Base-by-base conservation (phyloP, 1,140 invertebrate genomes). In the Drosophila ambigua region DNA sequence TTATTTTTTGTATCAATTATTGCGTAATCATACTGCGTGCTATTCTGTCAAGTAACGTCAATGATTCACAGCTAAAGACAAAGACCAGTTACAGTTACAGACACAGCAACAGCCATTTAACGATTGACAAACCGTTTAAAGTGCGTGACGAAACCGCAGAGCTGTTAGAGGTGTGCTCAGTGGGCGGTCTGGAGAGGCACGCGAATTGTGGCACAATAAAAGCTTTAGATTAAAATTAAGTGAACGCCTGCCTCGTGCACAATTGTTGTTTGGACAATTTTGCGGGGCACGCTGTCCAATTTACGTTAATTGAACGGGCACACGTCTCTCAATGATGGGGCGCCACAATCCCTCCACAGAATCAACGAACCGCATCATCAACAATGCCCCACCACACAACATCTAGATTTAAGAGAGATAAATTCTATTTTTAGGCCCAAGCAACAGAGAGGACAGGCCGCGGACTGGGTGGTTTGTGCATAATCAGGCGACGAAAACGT, bases 291-390 rank as follows among this genome's bases (percentile, higher is more conserved):
- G 79, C 69, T 52, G 58, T 78, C 77, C 60, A 76, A 87, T 78
- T 85, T 57, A 76, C 74, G 65, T 72, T 82, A 85, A 85, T 88
- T 85, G 81, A 87, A 62, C 54, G 16, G 82, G 52, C 81, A 67
- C 81, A 87, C 81, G 73, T 74, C 69, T 53, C 31, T 45, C 41
- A 64, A 58, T 58, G 61, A 46, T 28, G 20, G 39, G 35, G 35
- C 35, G 35, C 35, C 35, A 5, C n/a, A 8, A 13, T 2, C 7
- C 11, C 23, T 8, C 0, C n/a, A 6, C 31, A 13, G 2, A 23
- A 49, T 28, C 15, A 46, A 63, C 44, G 28, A 58, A 52, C 60
- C 43, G 11, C 24, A 26, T 51, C 20, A 28, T n/a, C 41, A 35
- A 35, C 41, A 35, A 35, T 35, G 31, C 15, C 26, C n/a, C 26